phyloP scores from a whole-genome alignment of 2,113 vertebrate species.

The Rhinoptilus africanus region DNA sequence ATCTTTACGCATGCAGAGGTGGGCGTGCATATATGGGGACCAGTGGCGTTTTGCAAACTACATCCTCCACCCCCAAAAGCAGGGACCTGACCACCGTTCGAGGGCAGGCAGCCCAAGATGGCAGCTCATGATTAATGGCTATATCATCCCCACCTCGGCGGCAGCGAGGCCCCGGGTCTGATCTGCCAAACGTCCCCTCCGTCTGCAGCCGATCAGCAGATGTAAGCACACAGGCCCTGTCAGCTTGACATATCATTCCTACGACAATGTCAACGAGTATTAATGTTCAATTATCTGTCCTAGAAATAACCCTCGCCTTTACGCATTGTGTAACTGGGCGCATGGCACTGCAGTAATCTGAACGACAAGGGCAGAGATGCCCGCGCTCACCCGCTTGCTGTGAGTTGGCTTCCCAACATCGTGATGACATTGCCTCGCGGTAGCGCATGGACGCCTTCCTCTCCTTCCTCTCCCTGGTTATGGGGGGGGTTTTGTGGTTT shows the following conservation, averaged over 20 bases:
- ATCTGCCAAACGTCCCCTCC: slow-evolving; percentile 74
- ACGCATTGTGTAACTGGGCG: slow-evolving; percentile 60
- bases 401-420: slow-evolving; percentile 59
- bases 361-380: slow-evolving; percentile 75
- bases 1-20: accelerated
- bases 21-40: accelerated
- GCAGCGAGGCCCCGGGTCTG: slow-evolving; percentile 71
- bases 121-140: slow-evolving; percentile 70
- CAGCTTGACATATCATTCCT: slow-evolving; percentile 84
- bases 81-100: neutral
- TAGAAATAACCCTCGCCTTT: slow-evolving; percentile 79
- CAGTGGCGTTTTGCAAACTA: accelerated
- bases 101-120: slow-evolving; percentile 64
- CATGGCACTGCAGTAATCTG: slow-evolving; percentile 52
- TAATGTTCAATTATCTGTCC: slow-evolving; percentile 87
- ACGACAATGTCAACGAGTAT: slow-evolving; percentile 81
- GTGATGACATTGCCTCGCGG: slow-evolving; percentile 62
- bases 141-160: slow-evolving; percentile 45
- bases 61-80: neutral
- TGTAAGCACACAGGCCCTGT: slow-evolving; percentile 78
- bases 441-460: neutral
- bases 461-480: neutral
- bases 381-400: slow-evolving; percentile 40
- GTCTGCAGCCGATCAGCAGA: slow-evolving; percentile 75
- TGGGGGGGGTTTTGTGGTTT: neutral